Conservation (phyloP, 2,888 invertebrate species). For the Eupsilia transversa region DNA sequence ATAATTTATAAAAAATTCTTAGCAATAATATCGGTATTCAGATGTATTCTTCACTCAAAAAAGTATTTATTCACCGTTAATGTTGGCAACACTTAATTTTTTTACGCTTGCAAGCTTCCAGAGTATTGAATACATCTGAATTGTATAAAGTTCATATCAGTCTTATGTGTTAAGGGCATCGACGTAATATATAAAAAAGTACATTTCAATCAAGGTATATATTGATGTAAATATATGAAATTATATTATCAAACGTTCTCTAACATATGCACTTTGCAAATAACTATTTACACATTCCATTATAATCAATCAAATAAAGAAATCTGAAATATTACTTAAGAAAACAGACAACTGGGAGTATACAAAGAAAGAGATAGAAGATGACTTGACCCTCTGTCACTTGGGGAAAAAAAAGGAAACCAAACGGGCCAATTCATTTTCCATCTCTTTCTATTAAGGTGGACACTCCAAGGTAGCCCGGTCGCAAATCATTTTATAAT, state of each 20-base stretch:
- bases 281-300: slow-evolving; percentile 31
- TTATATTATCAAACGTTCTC: slow-evolving; percentile 20
- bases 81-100: slow-evolving; percentile 56
- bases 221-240: slow-evolving; percentile 49
- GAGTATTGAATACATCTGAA: slow-evolving; percentile 68
- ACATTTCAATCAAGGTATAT: slow-evolving; percentile 48
- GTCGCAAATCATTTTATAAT: too few species aligned
- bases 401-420: background rate
- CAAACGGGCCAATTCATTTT: background rate
- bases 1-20: slow-evolving; percentile 79
- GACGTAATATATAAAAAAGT: slow-evolving; percentile 37
- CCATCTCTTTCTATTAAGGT: slow-evolving; percentile 10
- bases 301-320: too few species aligned
- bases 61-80: slow-evolving; percentile 52
- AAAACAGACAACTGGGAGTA: background rate
- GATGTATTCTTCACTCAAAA: slow-evolving; percentile 70
- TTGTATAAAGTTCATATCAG: slow-evolving; percentile 74
- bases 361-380: slow-evolving; percentile 8
- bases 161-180: slow-evolving; percentile 69
- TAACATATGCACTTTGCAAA: slow-evolving; percentile 17
- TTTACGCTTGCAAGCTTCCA: slow-evolving; percentile 48
- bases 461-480: too few species aligned
- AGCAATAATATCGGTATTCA: slow-evolving; percentile 77
- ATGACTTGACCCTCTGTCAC: background rate
- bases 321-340: background rate